Evolutionary conservation across 2,113 vertebrate genomes (phyloP).

Genomic region (Telmatochromis sp.): DNA sequence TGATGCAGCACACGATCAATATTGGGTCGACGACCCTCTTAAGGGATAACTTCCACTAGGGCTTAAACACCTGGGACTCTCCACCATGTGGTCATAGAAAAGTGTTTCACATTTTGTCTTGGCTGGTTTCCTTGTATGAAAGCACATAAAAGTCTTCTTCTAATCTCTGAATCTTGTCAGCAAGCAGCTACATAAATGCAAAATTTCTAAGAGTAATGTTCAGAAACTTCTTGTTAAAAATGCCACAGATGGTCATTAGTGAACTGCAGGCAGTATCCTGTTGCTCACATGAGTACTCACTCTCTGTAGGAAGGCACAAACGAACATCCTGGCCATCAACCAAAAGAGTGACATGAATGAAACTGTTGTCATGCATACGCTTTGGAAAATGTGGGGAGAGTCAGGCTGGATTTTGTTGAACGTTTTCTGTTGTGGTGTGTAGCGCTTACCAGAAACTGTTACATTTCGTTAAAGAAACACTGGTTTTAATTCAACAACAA

Average conservation of each 20-base stretch:
- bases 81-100: neutral
- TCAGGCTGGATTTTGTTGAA: neutral
- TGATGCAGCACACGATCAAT: neutral
- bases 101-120: neutral
- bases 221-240: neutral
- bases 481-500: neutral
- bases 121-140: neutral
- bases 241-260: neutral
- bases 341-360: neutral
- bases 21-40: rapidly evolving
- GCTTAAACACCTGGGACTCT: neutral
- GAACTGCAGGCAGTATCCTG: neutral
- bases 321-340: neutral
- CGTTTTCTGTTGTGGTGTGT: neutral
- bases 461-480: neutral
- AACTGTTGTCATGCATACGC: neutral
- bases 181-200: neutral
- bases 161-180: neutral
- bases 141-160: neutral
- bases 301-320: neutral
- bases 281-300: neutral
- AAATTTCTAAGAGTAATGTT: neutral
- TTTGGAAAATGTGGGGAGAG: neutral
- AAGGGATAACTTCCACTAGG: neutral
- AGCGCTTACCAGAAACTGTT: neutral